Evolutionary conservation across 2,888 invertebrate genomes (phyloP).

Genomic region (Eledone cirrhosa): DNA sequence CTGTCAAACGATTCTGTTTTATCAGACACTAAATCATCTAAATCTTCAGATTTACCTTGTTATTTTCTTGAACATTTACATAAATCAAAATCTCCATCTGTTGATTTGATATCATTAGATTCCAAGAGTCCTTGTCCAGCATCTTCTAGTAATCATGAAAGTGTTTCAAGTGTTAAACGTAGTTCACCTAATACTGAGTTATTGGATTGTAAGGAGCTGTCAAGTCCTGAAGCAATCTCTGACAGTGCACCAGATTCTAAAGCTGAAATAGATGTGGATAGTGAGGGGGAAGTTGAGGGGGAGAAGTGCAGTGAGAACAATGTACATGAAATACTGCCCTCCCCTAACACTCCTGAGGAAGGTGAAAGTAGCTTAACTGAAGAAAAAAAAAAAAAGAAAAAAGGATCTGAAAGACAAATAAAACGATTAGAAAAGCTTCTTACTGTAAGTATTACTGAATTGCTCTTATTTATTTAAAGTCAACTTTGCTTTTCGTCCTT

Average conservation of each 20-base stretch:
- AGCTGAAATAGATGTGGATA: background rate
- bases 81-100: background rate
- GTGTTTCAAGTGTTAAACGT: background rate
- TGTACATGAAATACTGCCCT: background rate
- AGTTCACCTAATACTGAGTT: background rate
- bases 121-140: background rate
- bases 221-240: background rate
- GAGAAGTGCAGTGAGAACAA: too few relatives aligned
- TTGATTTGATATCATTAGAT: constrained; percentile 19
- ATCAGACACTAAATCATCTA: constrained; percentile 13
- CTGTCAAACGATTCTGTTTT: background rate
- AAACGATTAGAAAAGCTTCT: constrained; percentile 49
- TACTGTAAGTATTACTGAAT: constrained; percentile 44
- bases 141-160: background rate
- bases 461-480: constrained; percentile 16
- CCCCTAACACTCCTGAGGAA: constrained; percentile 8
- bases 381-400: constrained; percentile 33
- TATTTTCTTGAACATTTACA: background rate
- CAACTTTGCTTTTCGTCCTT: too few relatives aligned
- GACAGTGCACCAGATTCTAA: background rate
- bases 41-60: constrained; percentile 6
- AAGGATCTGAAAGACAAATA: constrained; percentile 49
- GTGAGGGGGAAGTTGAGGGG: background rate
- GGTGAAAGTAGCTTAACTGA: background rate
- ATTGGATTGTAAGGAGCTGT: background rate